Evolutionary conservation across 2,888 invertebrate genomes (phyloP).

Genomic region (Lamproptera curius): DNA sequence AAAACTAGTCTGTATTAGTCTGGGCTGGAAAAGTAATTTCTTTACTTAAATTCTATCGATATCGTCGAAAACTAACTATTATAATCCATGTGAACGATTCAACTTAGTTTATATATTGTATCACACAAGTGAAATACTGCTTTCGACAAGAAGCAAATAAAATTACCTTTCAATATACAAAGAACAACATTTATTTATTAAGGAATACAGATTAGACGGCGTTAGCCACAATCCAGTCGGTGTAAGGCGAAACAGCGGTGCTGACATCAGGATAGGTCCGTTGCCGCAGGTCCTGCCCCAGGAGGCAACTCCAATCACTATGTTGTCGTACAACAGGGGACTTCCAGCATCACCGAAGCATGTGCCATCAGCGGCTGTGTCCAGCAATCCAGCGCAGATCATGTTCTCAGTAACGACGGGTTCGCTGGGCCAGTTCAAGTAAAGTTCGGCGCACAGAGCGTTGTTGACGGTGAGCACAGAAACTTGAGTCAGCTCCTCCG

Average conservation of each 20-base stretch:
- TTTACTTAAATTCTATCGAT: no score
- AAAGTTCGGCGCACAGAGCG: constrained; percentile 38
- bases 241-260: constrained; percentile 37
- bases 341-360: constrained; percentile 41
- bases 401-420: constrained; percentile 42
- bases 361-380: constrained; percentile 35
- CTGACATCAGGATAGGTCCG: constrained; percentile 61
- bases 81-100: no score
- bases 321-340: constrained; percentile 29
- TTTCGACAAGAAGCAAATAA: no score
- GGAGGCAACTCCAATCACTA: constrained; percentile 59
- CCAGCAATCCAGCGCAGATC: constrained; percentile 46
- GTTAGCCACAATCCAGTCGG: constrained; percentile 21
- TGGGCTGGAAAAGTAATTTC: no score
- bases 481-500: constrained; percentile 35
- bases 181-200: no score
- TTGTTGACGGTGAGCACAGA: constrained; percentile 46
- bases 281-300: constrained; percentile 65
- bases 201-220: constrained; percentile 6
- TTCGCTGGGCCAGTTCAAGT: constrained; percentile 28
- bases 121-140: no score
- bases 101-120: no score
- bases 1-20: no score
- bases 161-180: no score
- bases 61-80: no score